Percentiles rank a stretch among this genome's conserved stretches.
phyloP scores from a whole-genome alignment of 92 coral and sea anemone genomes.

The Epizoanthus stellaris region DNA sequence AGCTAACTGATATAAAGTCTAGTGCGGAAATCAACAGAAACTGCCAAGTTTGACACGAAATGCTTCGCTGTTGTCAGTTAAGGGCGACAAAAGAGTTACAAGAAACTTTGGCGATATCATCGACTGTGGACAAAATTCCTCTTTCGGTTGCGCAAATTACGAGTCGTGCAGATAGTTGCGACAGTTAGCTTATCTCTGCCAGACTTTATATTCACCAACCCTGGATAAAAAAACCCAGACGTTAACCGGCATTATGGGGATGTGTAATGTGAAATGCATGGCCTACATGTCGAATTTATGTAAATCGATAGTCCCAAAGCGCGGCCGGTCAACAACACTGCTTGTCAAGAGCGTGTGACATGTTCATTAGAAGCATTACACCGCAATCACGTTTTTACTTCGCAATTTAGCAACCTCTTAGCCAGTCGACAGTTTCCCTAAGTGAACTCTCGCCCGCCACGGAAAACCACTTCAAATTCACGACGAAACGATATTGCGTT shows the following conservation, averaged over 20 bases:
- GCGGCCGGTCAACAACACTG: constrained; percentile 1
- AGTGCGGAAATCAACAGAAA: neutral
- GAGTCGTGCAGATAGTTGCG: neutral
- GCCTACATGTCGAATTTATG: neutral
- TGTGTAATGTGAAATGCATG: constrained; percentile 1
- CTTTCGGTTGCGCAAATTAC: neutral
- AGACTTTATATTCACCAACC: neutral
- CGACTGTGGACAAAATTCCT: neutral
- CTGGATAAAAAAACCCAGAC: neutral
- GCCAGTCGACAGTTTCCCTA: neutral
- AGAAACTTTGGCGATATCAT: neutral
- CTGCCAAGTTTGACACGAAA: neutral
- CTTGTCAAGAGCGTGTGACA: constrained; percentile 8
- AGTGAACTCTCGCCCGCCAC: neutral
- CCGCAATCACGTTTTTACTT: constrained; percentile 17
- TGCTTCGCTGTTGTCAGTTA: neutral
- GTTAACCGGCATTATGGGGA: neutral
- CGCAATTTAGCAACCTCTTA: constrained; percentile 15
- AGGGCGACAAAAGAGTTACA: neutral
- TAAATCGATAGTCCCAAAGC: constrained; percentile 13
- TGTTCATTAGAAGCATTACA: constrained; percentile 14
- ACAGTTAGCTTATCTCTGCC: neutral
- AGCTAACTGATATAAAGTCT: neutral
- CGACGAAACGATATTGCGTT: neutral
- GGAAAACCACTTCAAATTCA: neutral